Conservation (phyloP, 2,113 vertebrate species). For the Callaeas wilsoni region DNA sequence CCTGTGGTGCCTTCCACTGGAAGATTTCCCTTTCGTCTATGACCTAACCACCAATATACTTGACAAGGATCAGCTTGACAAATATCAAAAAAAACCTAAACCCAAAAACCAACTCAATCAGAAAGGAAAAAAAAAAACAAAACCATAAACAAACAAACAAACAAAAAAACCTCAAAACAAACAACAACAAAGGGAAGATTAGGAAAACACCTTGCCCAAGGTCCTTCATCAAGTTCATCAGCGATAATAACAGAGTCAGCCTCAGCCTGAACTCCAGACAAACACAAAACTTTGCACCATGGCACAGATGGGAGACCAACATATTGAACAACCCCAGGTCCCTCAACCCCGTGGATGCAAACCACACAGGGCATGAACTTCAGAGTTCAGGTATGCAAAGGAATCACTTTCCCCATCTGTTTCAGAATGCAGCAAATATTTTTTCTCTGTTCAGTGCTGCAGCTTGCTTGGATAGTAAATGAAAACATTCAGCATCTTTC, state of each 20-base stretch:
- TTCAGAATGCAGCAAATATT: neutral
- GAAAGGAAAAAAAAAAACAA: neutral
- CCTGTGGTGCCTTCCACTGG: neutral
- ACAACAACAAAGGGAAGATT: neutral
- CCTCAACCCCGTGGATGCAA: neutral
- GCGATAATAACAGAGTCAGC: neutral
- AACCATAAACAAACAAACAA: neutral
- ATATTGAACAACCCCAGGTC: neutral
- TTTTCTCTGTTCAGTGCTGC: neutral
- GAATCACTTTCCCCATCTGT: neutral
- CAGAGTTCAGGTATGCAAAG: neutral
- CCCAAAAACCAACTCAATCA: rapidly evolving
- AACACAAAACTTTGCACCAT: neutral
- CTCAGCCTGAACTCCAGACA: neutral
- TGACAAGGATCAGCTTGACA: neutral
- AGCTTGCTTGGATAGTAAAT: neutral
- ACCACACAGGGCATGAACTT: neutral
- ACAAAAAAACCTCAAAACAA: neutral
- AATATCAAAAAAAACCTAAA: neutral
- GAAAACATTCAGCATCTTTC: neutral
- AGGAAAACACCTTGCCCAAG: neutral
- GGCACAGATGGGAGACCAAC: neutral
- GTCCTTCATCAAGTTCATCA: neutral
- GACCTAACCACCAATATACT: neutral
- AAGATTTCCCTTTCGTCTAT: neutral